Evolutionary conservation across 35 echinoderm and acorn worm genomes (phyloP).

Genomic region (Acanthaster planci): DNA sequence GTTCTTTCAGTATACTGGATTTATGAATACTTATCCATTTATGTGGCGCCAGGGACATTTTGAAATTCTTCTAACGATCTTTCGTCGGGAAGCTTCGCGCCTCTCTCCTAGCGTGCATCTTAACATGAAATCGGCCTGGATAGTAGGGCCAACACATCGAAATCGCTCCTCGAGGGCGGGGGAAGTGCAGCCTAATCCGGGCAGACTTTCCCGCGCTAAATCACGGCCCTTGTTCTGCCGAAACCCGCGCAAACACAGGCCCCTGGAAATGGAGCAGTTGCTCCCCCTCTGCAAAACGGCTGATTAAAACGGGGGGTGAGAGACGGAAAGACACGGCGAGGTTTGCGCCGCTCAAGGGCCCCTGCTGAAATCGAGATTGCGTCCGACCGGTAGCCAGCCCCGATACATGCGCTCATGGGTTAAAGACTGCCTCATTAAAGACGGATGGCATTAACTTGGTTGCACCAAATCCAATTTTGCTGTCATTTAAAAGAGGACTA

Average conservation of each 20-base stretch:
- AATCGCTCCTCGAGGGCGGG: neutral
- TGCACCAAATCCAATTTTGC: too few species aligned
- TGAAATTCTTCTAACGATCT: too few species aligned
- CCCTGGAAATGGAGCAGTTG: neutral
- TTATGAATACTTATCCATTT: too few species aligned
- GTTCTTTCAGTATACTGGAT: too few species aligned
- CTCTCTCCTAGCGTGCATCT: neutral
- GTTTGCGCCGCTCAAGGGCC: neutral
- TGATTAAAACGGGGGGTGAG: neutral
- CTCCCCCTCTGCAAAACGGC: slow-evolving; percentile 1
- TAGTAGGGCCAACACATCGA: too few species aligned
- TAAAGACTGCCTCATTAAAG: too few species aligned
- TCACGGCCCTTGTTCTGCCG: slow-evolving; percentile 9
- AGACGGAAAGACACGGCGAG: neutral
- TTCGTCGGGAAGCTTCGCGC: too few species aligned
- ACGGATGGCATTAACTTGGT: too few species aligned
- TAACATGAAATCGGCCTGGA: neutral
- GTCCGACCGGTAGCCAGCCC: neutral
- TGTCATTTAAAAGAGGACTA: too few species aligned
- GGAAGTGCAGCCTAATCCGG: slow-evolving; percentile 3
- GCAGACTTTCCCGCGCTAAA: slow-evolving; percentile 7
- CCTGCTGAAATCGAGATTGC: neutral
- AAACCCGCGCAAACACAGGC: neutral
- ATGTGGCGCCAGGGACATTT: too few species aligned
- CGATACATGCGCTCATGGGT: too few species aligned